A percentile compares a stretch with the other conserved stretches of the same genome.
These are phyloP conservation scores for Pelvicachromis taeniatus DNA, from an alignment of 2,113 vertebrate genomes.

Conservation along the genomic window DNA sequence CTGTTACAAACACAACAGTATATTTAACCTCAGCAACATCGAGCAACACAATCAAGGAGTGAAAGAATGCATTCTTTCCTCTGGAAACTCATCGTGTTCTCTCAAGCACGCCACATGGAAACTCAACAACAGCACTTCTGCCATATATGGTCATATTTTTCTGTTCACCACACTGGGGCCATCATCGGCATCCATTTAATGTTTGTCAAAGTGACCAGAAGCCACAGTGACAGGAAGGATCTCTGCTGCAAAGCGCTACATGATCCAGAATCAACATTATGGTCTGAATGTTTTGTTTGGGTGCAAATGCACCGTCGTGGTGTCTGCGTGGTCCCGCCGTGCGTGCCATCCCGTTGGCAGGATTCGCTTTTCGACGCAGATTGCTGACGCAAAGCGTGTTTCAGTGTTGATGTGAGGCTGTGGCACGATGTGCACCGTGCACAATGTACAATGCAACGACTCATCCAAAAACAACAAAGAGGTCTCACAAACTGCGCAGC, in stretches of 20 bases:
- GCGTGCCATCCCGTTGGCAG: not conserved
- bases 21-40: not conserved
- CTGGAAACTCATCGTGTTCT: not conserved
- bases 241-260: not conserved
- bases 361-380: slow-evolving; percentile 26
- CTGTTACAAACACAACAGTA: not conserved
- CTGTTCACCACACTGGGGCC: not conserved
- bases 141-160: not conserved
- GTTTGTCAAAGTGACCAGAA: not conserved
- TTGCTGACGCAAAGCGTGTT: slow-evolving; percentile 32
- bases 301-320: not conserved
- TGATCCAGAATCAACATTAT: not conserved
- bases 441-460: slow-evolving; percentile 21
- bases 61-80: not conserved
- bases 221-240: slow-evolving; percentile 5
- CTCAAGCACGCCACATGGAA: not conserved
- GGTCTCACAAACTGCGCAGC: not conserved
- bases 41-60: not conserved
- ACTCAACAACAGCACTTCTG: not conserved
- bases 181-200: not conserved
- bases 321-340: not conserved
- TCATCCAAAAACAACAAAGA: slow-evolving; percentile 36
- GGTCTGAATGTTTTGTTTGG: slow-evolving; percentile 18
- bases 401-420: not conserved
- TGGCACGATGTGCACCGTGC: not conserved